phyloP scores from a whole-genome alignment of 2,797 vertebrate genomes.

The Hirundo rustica region DNA sequence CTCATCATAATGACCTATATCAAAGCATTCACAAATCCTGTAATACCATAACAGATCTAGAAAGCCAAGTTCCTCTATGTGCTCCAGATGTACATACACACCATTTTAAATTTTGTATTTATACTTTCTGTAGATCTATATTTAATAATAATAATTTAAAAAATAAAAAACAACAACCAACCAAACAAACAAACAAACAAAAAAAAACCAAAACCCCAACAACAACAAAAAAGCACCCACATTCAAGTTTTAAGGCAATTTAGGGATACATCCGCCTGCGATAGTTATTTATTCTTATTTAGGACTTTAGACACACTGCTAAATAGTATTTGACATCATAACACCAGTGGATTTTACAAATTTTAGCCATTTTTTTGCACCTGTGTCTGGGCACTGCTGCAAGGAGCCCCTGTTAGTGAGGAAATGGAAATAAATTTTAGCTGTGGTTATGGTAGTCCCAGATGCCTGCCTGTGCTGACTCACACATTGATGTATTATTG shows the following conservation, averaged over 20 bases:
- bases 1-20: not conserved
- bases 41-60: not conserved
- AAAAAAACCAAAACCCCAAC: too few species aligned
- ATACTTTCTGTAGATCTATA: not conserved
- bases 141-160: not conserved
- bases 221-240: not conserved
- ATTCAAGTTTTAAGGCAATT: not conserved
- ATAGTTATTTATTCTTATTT: not conserved
- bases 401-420: not conserved
- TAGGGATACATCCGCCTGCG: not conserved
- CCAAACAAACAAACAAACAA: too few species aligned
- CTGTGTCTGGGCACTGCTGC: not conserved
- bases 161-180: too few species aligned
- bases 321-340: not conserved
- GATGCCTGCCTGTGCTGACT: not conserved
- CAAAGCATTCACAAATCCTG: not conserved
- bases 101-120: not conserved
- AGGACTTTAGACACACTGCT: not conserved
- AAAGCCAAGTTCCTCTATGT: not conserved
- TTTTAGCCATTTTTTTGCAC: not conserved
- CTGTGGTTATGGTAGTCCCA: not conserved
- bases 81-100: not conserved
- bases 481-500: not conserved
- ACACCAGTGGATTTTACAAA: not conserved
- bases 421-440: not conserved